phyloP scores from a whole-genome alignment of 2,113 vertebrate species.

The Mormoops blainvillei region DNA sequence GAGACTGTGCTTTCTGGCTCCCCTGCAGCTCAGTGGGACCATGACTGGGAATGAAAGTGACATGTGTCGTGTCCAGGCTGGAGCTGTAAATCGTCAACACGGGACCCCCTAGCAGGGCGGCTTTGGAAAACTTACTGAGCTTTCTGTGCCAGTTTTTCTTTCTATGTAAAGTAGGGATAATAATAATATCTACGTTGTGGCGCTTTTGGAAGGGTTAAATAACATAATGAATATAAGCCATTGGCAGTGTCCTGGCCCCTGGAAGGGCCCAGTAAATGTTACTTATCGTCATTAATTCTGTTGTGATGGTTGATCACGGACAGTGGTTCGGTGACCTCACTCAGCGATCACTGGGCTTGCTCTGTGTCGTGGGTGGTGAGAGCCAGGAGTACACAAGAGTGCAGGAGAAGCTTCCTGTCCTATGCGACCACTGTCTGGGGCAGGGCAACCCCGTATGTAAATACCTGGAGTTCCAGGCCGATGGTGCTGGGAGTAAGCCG shows the following conservation, averaged over 20 bases:
- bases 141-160: background rate
- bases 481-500: background rate
- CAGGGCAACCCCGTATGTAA: background rate
- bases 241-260: background rate
- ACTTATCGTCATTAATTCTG: background rate
- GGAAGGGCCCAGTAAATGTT: background rate
- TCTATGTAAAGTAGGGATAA: background rate
- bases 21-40: background rate
- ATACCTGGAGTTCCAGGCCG: background rate
- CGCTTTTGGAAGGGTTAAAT: background rate
- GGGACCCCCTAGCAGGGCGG: background rate
- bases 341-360: background rate
- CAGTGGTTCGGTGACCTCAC: background rate
- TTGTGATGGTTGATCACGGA: background rate
- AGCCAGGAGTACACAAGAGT: background rate
- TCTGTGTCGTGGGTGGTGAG: background rate
- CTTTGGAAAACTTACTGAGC: background rate
- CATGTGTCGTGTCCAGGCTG: background rate
- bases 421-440: fast-evolving
- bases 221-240: background rate
- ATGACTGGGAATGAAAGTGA: background rate
- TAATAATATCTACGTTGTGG: background rate
- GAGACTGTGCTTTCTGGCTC: background rate
- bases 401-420: background rate
- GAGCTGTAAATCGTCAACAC: fast-evolving